Conservation (phyloP, 2,888 invertebrate species). For the Nycteola revayana region DNA sequence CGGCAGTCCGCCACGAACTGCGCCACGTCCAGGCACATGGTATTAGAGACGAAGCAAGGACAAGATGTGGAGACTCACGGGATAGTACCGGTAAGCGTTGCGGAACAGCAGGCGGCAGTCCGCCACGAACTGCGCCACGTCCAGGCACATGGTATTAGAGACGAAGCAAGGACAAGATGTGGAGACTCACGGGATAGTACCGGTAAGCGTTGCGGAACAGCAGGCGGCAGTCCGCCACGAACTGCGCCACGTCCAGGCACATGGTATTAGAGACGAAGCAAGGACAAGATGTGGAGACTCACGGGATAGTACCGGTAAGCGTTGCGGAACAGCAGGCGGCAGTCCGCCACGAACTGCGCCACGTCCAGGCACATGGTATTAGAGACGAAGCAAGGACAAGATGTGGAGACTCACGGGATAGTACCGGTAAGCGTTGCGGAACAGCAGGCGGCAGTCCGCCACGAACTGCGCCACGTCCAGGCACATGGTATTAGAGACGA, state of each 20-base stretch:
- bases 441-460: slow-evolving; percentile 91
- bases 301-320: slow-evolving; percentile 93
- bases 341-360: slow-evolving; percentile 89
- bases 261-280: slow-evolving; percentile 42
- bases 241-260: slow-evolving; percentile 88
- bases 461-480: slow-evolving; percentile 90
- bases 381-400: background rate
- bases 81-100: slow-evolving; percentile 92
- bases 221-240: slow-evolving; percentile 90
- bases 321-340: slow-evolving; percentile 93
- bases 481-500: slow-evolving; percentile 68
- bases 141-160: slow-evolving; percentile 82
- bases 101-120: slow-evolving; percentile 93
- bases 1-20: slow-evolving; percentile 91
- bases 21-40: slow-evolving; percentile 87
- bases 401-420: slow-evolving; percentile 85
- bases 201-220: slow-evolving; percentile 94
- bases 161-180: background rate
- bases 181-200: slow-evolving; percentile 88
- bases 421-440: slow-evolving; percentile 92
- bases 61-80: slow-evolving; percentile 79
- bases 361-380: slow-evolving; percentile 85
- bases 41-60: no score
- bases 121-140: slow-evolving; percentile 87
- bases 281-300: slow-evolving; percentile 45